A percentile compares a stretch with the other conserved stretches of the same genome.
These are phyloP conservation scores for Sylvietta virens DNA, from an alignment of 2,113 vertebrate species.

Conservation along the genomic window DNA sequence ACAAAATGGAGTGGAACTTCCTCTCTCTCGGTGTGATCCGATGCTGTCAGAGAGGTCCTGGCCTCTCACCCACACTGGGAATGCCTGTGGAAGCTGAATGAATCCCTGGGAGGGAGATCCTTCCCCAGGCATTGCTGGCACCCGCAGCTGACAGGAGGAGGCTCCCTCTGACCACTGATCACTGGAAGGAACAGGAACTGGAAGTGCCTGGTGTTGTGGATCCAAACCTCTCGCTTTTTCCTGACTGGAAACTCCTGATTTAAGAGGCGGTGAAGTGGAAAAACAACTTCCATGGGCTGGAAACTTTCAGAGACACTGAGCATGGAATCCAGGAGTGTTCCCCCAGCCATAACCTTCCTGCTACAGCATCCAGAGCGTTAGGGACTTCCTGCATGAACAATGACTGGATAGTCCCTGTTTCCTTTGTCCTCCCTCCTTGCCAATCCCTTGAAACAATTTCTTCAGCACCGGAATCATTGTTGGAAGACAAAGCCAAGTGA, in stretches of 20 bases:
- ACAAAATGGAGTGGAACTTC: too few species aligned
- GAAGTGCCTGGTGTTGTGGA: neutral
- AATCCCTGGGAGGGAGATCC: neutral
- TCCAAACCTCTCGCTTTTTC: neutral
- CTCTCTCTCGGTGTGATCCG: rapidly evolving
- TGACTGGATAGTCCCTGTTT: neutral
- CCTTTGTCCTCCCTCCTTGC: neutral
- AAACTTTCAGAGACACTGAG: neutral
- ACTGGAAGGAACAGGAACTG: neutral
- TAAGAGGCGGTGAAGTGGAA: neutral
- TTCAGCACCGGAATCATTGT: neutral
- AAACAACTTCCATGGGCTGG: neutral
- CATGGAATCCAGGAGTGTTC: neutral
- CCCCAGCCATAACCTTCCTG: neutral
- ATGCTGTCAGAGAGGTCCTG: neutral
- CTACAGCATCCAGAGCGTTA: neutral
- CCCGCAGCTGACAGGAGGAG: neutral
- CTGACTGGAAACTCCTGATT: neutral
- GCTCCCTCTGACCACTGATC: neutral
- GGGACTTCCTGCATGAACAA: neutral
- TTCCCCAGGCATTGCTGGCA: neutral
- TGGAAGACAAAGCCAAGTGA: neutral
- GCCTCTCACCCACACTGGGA: neutral
- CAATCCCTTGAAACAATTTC: neutral
- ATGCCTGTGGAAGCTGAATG: neutral